phyloP scores from a whole-genome alignment of 2,888 invertebrate species.

The Drosophila paracracens region DNA sequence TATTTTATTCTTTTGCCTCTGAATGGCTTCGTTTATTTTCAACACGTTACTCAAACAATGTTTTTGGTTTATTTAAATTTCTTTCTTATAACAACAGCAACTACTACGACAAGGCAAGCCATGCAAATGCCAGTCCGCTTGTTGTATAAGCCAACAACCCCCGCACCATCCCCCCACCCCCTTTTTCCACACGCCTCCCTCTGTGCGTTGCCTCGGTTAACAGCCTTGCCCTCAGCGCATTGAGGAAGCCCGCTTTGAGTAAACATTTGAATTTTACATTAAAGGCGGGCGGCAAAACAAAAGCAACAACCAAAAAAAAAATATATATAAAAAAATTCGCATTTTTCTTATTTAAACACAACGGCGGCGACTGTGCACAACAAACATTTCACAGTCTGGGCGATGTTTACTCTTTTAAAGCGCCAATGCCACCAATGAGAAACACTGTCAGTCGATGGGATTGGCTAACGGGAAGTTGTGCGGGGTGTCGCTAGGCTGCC shows the following conservation, averaged over 20 bases:
- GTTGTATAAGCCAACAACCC: conserved; percentile 62
- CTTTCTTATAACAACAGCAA: conserved; percentile 69
- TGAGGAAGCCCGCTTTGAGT: conserved; percentile 71
- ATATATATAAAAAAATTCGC: conserved; percentile 51
- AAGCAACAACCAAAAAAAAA: conserved; percentile 10
- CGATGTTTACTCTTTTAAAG: conserved; percentile 70
- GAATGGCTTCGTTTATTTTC: conserved; percentile 79
- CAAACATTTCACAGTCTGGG: conserved; percentile 65
- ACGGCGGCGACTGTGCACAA: conserved; percentile 71
- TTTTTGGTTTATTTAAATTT: conserved; percentile 79
- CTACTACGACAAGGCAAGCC: conserved; percentile 63
- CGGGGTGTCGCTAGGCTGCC: conserved; percentile 1
- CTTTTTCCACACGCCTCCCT: neutral
- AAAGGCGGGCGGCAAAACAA: conserved; percentile 69
- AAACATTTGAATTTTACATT: conserved; percentile 81
- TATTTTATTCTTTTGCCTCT: conserved; percentile 42
- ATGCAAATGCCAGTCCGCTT: conserved; percentile 70
- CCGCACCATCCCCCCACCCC: neutral
- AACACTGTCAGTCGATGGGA: neutral
- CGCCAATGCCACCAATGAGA: conserved; percentile 66
- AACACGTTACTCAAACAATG: conserved; percentile 80
- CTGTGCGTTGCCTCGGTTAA: conserved; percentile 27
- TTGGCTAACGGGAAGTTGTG: neutral
- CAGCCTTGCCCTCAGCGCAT: conserved; percentile 54
- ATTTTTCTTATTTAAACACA: conserved; percentile 77